phyloP scores from a whole-genome alignment of 2,113 vertebrate species.

The Tautogolabrus adspersus region DNA sequence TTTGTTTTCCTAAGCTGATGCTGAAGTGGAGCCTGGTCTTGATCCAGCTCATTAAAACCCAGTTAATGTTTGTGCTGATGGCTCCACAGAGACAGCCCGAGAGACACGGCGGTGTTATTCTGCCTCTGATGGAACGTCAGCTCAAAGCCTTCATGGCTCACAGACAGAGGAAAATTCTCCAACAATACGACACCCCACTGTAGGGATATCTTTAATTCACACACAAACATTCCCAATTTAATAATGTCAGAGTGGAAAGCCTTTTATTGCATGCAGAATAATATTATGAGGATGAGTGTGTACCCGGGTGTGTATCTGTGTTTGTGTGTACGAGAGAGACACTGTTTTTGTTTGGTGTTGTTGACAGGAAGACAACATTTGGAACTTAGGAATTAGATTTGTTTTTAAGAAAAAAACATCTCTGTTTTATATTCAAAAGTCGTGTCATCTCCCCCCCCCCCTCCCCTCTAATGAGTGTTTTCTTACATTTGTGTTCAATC shows the following conservation, averaged over 20 bases:
- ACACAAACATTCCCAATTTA: slow-evolving; percentile 53
- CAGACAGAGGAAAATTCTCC: slow-evolving; percentile 56
- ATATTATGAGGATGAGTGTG: slow-evolving; percentile 3
- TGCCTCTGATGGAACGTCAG: slow-evolving; percentile 58
- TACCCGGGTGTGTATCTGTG: not conserved
- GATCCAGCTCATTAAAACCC: slow-evolving; percentile 79
- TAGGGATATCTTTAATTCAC: slow-evolving; percentile 50
- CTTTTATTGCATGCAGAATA: slow-evolving; percentile 31
- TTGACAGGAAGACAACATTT: slow-evolving; percentile 54
- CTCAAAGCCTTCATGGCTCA: slow-evolving; percentile 61
- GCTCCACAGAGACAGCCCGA: slow-evolving; percentile 65
- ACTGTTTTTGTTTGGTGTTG: slow-evolving; percentile 20
- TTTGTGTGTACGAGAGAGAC: slow-evolving; percentile 11
- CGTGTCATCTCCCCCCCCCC: slow-evolving; percentile 34
- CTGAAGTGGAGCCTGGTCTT: slow-evolving; percentile 55
- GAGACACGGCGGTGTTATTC: slow-evolving; percentile 64
- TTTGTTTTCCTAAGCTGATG: slow-evolving; percentile 49
- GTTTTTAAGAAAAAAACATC: slow-evolving; percentile 54
- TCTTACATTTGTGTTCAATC: slow-evolving; percentile 58
- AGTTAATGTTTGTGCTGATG: slow-evolving; percentile 77
- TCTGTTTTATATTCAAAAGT: slow-evolving; percentile 61
- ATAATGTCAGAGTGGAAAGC: slow-evolving; percentile 40
- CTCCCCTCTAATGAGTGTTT: slow-evolving; percentile 23
- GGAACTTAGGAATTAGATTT: slow-evolving; percentile 54
- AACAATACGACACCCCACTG: slow-evolving; percentile 36